phyloP scores from a whole-genome alignment of 2,113 vertebrate genomes.

The Pachypanchax playfairii region DNA sequence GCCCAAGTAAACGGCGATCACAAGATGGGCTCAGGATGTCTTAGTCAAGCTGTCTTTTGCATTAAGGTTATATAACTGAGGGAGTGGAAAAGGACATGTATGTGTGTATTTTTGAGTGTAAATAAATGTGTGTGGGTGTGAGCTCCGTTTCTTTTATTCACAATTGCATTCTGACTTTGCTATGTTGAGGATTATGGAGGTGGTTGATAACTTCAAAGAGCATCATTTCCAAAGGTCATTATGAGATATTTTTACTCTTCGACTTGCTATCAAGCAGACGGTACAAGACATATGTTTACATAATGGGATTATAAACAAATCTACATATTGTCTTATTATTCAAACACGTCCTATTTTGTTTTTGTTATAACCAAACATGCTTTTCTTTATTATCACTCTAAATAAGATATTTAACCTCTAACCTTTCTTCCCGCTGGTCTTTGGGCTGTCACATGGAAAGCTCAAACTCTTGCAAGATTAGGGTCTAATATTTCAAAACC shows the following conservation, averaged over 20 bases:
- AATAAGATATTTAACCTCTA: no score
- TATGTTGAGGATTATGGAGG: slow-evolving; percentile 60
- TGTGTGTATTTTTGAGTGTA: slow-evolving; percentile 24
- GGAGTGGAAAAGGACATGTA: slow-evolving; percentile 50
- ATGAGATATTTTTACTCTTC: slow-evolving; percentile 27
- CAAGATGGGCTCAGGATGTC: slow-evolving; percentile 53
- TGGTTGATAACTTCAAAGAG: slow-evolving; percentile 50
- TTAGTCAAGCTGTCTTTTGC: slow-evolving; percentile 69
- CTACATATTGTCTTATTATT: not conserved
- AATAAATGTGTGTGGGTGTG: slow-evolving; percentile 22
- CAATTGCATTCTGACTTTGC: slow-evolving; percentile 55
- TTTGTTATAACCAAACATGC: slow-evolving; percentile 5
- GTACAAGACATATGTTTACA: slow-evolving; percentile 11
- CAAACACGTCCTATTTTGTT: not conserved
- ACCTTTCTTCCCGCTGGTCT: no score
- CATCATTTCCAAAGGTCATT: slow-evolving; percentile 52
- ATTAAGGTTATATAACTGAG: slow-evolving; percentile 71
- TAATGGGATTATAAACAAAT: not conserved
- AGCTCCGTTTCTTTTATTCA: slow-evolving; percentile 46
- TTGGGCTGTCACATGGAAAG: no score
- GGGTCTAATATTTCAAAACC: no score
- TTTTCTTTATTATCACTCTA: no score
- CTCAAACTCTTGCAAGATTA: no score
- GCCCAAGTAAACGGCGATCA: slow-evolving; percentile 54
- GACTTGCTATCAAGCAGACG: slow-evolving; percentile 14